phyloP scores from a whole-genome alignment of 2,797 vertebrate species.

The Lepidocolaptes lacrymiger region DNA sequence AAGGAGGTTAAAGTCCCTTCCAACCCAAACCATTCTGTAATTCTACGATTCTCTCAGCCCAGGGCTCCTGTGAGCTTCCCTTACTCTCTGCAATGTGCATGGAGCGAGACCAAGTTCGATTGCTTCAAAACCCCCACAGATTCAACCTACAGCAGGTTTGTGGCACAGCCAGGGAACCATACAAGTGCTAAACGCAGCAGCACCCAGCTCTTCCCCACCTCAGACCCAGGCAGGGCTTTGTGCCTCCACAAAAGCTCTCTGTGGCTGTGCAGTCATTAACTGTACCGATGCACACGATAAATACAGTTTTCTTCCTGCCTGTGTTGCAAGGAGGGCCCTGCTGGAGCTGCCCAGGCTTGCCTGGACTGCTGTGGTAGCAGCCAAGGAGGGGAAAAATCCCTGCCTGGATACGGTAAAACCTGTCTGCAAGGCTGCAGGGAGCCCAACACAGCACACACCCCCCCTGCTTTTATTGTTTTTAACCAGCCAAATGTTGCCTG shows the following conservation, averaged over 20 bases:
- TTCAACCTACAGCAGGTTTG: not conserved
- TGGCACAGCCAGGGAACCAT: not conserved
- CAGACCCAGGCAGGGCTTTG: not conserved
- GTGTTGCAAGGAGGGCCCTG: not conserved
- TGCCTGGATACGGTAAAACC: not conserved
- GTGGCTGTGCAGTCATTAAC: not conserved
- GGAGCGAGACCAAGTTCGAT: not conserved
- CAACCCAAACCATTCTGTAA: not conserved
- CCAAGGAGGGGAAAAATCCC: not conserved
- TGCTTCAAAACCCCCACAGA: not conserved
- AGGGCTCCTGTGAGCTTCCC: rapidly evolving
- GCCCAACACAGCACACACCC: not conserved
- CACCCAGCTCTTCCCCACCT: not conserved
- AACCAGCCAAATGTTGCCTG: not conserved
- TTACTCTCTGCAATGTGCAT: rapidly evolving
- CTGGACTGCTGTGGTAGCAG: not conserved
- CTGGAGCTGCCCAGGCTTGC: constrained; percentile 30
- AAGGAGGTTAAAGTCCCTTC: not conserved
- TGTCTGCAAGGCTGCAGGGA: not conserved
- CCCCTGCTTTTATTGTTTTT: not conserved
- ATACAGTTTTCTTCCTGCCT: not conserved
- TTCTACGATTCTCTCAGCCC: not conserved
- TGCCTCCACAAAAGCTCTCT: not conserved
- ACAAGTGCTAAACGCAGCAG: not conserved
- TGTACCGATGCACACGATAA: not conserved